Evolutionary conservation across 2,888 invertebrate species (phyloP), one percentile per base, ranked within the genome.

Genomic region (Eupsilia transversa): DNA sequence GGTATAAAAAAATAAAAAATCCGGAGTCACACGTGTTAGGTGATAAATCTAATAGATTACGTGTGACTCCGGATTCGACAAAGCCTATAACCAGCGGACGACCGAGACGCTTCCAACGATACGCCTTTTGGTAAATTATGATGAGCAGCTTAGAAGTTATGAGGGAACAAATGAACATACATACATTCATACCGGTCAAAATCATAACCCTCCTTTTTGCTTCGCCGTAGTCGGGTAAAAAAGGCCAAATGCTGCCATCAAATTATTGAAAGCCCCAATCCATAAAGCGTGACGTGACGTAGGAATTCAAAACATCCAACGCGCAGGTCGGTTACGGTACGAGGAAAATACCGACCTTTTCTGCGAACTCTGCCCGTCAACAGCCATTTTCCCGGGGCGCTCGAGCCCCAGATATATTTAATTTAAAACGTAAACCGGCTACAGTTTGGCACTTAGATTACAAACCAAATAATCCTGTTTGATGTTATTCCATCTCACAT

Each of bases 321-420:
- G 87, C 84, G 82, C 79, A 87, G 80, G 77, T 80, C 80, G 54
- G 20, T 33, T 20, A 3, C 59, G 12, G 41, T 89, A 85, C 86
- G 67, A 52, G 80, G 89, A 90, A 91, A 85, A 74, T 49, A 17
- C 77, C 76, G 80, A 68, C 74, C 30, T 79, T 87, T 91, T 89
- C 89, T 77, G 7, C 12, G 89, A 87, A 90, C 38, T n/a, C 52
- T 59, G 71, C 85, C 87, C 78, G 76, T 63, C 78, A 64, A 87
- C 87, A 85, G 84, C 82, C 72, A 74, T 59, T 68, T 79, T 66
- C 80, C 84, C 87, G 75, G 83, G 85, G 74, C 64, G 46, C 59
- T 60, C 72, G 85, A 85, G 89, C 89, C 84, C 85, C 77, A 71
- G 84, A 78, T 83, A 87, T 83, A 86, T 88, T 89, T 89, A 89